Percentiles rank a stretch among this genome's conserved stretches.
Evolutionary conservation across 2,888 invertebrate species (phyloP).

Genomic region (Phortica magna): DNA sequence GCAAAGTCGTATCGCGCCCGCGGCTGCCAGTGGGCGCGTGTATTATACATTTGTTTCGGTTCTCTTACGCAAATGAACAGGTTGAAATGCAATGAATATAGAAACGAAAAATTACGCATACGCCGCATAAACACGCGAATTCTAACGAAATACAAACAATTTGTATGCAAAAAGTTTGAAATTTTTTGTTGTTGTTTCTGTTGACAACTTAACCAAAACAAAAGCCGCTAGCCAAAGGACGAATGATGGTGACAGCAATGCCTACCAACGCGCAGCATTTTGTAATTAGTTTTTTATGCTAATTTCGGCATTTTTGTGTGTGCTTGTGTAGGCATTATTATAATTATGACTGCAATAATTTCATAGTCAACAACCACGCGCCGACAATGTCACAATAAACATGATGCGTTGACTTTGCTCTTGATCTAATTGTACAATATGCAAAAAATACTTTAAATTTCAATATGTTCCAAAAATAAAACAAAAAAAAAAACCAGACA

Average conservation of each 20-base stretch:
- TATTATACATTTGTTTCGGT: background rate
- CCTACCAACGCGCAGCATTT: background rate
- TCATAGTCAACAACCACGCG: background rate
- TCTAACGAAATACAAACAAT: too few species aligned
- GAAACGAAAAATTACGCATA: slow-evolving; percentile 2
- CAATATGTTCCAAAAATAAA: too few species aligned
- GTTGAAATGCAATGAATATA: background rate
- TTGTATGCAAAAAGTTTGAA: too few species aligned
- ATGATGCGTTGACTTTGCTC: too few species aligned
- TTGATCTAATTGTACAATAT: too few species aligned
- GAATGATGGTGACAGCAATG: background rate
- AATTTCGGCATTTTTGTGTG: slow-evolving; percentile 9
- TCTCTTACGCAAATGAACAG: background rate
- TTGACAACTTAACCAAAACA: background rate
- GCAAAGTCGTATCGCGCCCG: too few species aligned
- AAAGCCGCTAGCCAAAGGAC: background rate
- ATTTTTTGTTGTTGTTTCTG: background rate
- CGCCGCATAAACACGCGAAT: background rate
- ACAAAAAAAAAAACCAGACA: too few species aligned
- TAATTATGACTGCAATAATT: background rate
- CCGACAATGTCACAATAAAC: too few species aligned
- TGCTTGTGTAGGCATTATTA: background rate
- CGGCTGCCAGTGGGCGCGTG: too few species aligned
- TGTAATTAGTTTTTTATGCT: slow-evolving; percentile 25
- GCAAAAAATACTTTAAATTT: too few species aligned